phyloP scores from a whole-genome alignment of 2,113 vertebrate genomes.

The Engystomops pustulosus region DNA sequence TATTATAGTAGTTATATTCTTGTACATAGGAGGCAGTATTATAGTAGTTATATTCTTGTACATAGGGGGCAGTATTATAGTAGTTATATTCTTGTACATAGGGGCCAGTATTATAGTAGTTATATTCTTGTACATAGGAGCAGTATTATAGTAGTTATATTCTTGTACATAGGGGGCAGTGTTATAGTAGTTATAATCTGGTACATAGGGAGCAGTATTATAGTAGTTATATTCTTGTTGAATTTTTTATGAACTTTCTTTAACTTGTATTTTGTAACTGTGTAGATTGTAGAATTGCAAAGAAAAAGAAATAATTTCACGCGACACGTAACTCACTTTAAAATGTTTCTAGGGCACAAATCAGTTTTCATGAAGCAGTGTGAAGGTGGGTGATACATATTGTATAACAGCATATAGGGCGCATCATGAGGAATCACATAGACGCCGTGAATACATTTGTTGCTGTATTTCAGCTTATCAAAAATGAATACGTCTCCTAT shows the following conservation, averaged over 20 bases:
- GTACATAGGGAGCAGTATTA: not conserved
- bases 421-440: not conserved
- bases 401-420: not conserved
- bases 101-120: too few species aligned
- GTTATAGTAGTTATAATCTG: not conserved
- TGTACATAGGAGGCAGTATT: not conserved
- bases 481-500: conserved; percentile 8
- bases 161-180: too few species aligned
- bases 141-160: too few species aligned
- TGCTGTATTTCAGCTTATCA: conserved; percentile 13
- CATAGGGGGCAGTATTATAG: too few species aligned
- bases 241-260: not conserved
- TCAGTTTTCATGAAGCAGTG: not conserved
- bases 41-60: too few species aligned
- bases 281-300: not conserved
- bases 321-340: not conserved
- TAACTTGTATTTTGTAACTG: not conserved
- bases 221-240: not conserved
- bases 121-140: too few species aligned
- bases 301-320: conserved; percentile 5
- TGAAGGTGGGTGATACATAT: not conserved
- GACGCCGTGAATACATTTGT: conserved; percentile 22
- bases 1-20: too few species aligned
- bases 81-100: too few species aligned
- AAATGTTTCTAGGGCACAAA: conserved; percentile 13